These are phyloP conservation scores for Drosophila cracens DNA, from an alignment of 2,888 invertebrate genomes.

Conservation along the genomic window DNA sequence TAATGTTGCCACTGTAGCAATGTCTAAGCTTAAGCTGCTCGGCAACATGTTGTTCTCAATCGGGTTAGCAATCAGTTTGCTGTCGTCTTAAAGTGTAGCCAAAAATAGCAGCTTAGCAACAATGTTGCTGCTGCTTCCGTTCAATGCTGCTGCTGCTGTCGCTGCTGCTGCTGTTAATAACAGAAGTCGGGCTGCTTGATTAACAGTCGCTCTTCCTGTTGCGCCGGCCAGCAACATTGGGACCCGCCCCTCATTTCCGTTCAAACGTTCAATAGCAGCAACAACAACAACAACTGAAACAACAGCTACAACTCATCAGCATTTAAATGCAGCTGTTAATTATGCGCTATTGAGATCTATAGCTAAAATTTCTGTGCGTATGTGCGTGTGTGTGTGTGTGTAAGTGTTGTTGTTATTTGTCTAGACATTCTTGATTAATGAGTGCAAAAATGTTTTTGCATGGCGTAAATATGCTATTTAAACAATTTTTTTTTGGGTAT, in stretches of 20 bases:
- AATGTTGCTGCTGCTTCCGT: slow-evolving; percentile 32
- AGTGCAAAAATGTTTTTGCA: slow-evolving; percentile 29
- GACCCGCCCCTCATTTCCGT: slow-evolving; percentile 61
- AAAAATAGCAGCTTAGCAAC: slow-evolving; percentile 19
- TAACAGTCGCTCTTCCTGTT: slow-evolving; percentile 57
- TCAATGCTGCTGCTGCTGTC: background rate
- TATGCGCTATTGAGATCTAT: slow-evolving; percentile 38
- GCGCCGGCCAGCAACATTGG: slow-evolving; percentile 1
- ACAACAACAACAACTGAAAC: slow-evolving; percentile 19
- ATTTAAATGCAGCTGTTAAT: slow-evolving; percentile 44
- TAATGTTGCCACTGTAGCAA: background rate
- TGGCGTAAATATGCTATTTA: slow-evolving; percentile 30
- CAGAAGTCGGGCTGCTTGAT: slow-evolving; percentile 21
- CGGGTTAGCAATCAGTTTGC: background rate
- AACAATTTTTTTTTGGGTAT: slow-evolving; percentile 24
- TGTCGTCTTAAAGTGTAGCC: background rate
- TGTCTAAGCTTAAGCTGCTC: slow-evolving; percentile 3
- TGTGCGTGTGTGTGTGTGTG: slow-evolving; percentile 5
- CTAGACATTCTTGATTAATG: slow-evolving; percentile 72
- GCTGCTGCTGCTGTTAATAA: slow-evolving; percentile 33
- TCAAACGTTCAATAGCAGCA: slow-evolving; percentile 25
- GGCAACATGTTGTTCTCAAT: slow-evolving; percentile 18
- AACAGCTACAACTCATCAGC: slow-evolving; percentile 37
- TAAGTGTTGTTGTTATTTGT: slow-evolving; percentile 59
- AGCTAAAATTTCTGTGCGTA: slow-evolving; percentile 22